Percentiles rank a stretch among this genome's conserved stretches.
phyloP scores from a whole-genome alignment of 2,888 invertebrate genomes.

The Sphecodes monilicornis region DNA sequence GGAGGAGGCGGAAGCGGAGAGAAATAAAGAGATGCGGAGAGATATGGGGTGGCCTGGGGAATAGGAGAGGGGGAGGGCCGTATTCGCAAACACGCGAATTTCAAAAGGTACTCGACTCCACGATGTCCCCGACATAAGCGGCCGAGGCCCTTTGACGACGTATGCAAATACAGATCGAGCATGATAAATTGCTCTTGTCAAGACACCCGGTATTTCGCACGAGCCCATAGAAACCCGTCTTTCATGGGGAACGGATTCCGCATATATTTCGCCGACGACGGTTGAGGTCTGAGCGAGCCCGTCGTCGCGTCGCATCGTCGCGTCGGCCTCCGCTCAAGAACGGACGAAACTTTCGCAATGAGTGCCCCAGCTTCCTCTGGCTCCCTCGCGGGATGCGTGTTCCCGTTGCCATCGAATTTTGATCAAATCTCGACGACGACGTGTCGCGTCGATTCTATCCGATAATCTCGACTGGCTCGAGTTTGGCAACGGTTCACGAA shows the following conservation, averaged over 20 bases:
- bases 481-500: background rate
- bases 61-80: slow-evolving; percentile 64
- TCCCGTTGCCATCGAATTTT: slow-evolving; percentile 45
- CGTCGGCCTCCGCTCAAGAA: slow-evolving; percentile 37
- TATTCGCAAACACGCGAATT: slow-evolving; percentile 84
- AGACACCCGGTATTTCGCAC: slow-evolving; percentile 84
- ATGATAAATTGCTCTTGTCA: slow-evolving; percentile 84
- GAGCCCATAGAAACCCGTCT: slow-evolving; percentile 82
- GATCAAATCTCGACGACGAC: slow-evolving; percentile 53
- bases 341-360: slow-evolving; percentile 62
- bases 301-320: slow-evolving; percentile 32
- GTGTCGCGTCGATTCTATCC: background rate
- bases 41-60: slow-evolving; percentile 28
- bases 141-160: slow-evolving; percentile 81
- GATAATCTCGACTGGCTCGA: background rate
- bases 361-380: background rate
- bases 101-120: slow-evolving; percentile 84
- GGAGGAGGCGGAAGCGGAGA: slow-evolving; percentile 42
- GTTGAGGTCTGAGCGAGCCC: slow-evolving; percentile 66
- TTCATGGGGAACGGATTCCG: slow-evolving; percentile 77
- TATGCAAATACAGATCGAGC: slow-evolving; percentile 84
- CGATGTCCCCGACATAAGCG: slow-evolving; percentile 82
- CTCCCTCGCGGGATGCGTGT: slow-evolving; percentile 33
- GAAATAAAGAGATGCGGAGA: slow-evolving; percentile 57
- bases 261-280: slow-evolving; percentile 81